Evolutionary conservation across 1,140 invertebrate species (phyloP), one percentile per base, ranked within the genome.

Genomic region (Helicorthomorpha holstii): DNA sequence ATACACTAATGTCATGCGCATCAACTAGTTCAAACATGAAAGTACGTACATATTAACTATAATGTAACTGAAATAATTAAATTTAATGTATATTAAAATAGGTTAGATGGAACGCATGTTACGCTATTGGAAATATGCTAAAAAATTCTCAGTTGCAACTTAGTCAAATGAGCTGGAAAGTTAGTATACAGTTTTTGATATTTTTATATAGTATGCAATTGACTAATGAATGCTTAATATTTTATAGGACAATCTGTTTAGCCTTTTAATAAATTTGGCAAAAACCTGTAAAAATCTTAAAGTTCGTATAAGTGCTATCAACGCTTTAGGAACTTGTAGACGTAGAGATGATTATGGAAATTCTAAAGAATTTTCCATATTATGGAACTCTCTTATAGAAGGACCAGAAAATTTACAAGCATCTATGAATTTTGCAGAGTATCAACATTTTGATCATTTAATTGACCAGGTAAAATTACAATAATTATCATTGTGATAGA

Each of bases 41-140:
- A 69, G 83, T 79, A 59, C 58, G 44, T n/a, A n/a, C n/a, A n/a
- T n/a, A n/a, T n/a, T n/a, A n/a, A n/a, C n/a, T n/a, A n/a, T n/a
- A n/a, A n/a, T n/a, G n/a, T n/a, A n/a, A n/a, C n/a, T n/a, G n/a
- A n/a, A n/a, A n/a, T n/a, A n/a, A n/a, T n/a, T n/a, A n/a, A n/a
- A n/a, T n/a, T n/a, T n/a, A n/a, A n/a, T n/a, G n/a, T n/a, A 53
- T 26, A 12, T 52, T 26, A 27, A 44, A 55, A 48, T 54, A 79
- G 77, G 75, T 87, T 7, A 74, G 85, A 45, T 93, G 88, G 87
- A 93, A 91, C 69, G 81, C 86, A 10, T 91, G 87, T 63, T 83
- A 88, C 66, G 85, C 86, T 16, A 64, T 89, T 14, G 82, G 85
- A 22, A 84, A 83, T 57, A 70, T 81, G 42, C 72, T 86, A 63